Base-by-base conservation (phyloP, 2,113 vertebrate species). In the Cyanoderma ruficeps region DNA sequence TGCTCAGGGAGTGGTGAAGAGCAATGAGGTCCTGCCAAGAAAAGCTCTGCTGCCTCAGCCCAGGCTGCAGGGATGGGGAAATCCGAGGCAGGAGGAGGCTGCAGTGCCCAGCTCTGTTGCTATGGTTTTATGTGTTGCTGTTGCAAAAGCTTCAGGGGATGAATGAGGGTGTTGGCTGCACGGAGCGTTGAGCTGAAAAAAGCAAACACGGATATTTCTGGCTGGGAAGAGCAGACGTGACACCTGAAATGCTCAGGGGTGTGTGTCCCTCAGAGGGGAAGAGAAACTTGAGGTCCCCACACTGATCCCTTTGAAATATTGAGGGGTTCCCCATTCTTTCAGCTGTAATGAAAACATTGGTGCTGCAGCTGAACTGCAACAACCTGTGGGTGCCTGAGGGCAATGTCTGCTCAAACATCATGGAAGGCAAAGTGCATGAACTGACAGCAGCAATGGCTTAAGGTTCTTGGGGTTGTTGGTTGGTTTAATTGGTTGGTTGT, bases 31-130 rank as follows among this genome's bases (percentile, higher is more conserved):
- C 4, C 27, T 77, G 75, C 41, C 46, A 18, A 52, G 68, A 25
- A 70, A 41, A n/a, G 31, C 28, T 23, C 19, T 44, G 33, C 50
- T 77, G 23, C 37, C 72, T 77, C 41, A 69, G 46, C 42, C 37
- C 41, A 46, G 15, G 47, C 28, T 71, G 46, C 50, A 65, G n/a
- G 59, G 56, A 35, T 82, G 65, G 55, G 74, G 91, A 70, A 89
- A 87, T 15, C 3, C 0, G 37, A n/a, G 68, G 60, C 64, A 47
- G 57, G 49, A 22, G 5, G 75, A 83, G 37, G 69, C 49, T 83
- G 78, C 90, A 92, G 2, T 56, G 56, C 57, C 60, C 70, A 27
- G 49, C 25, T 79, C 69, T 70, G 92, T 96, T 96, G 88, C 94
- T 63, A 85, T 96, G 95, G 82, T 82, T 85, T 91, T 91, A 4